Percentiles rank a stretch among this genome's conserved stretches.
Evolutionary conservation across 2,888 invertebrate genomes (phyloP).

Genomic region (Melanostoma mellinum): DNA sequence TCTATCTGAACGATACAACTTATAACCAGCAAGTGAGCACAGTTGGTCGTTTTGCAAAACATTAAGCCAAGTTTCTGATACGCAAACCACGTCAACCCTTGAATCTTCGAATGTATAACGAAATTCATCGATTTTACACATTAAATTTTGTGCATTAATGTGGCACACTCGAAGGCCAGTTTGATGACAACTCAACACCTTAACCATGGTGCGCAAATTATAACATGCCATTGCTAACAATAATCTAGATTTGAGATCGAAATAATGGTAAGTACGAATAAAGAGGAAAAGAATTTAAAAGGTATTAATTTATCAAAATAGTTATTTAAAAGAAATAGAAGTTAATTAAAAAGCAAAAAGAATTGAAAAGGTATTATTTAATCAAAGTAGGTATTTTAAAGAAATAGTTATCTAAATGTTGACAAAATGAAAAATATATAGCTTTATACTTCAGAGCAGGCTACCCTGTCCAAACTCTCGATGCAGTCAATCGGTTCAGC

Average conservation of each 20-base stretch:
- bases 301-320: neutral
- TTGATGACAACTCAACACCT: neutral
- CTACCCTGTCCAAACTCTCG: no score
- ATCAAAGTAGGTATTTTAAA: no score
- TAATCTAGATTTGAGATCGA: neutral
- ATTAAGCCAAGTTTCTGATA: neutral
- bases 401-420: no score
- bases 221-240: no score
- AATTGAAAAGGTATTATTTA: neutral
- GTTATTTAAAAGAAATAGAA: neutral
- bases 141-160: neutral
- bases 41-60: neutral
- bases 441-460: no score
- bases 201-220: neutral
- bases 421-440: no score
- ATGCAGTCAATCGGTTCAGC: neutral
- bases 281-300: neutral
- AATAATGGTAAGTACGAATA: neutral
- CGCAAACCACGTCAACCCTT: constrained; percentile 2
- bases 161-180: neutral
- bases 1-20: constrained; percentile 2
- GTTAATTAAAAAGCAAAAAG: neutral
- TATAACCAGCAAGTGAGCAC: neutral
- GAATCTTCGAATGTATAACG: neutral
- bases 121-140: constrained; percentile 2